These are phyloP conservation scores for Drosophila paramelanica DNA, from an alignment of 2,888 invertebrate genomes.

Conservation along the genomic window DNA sequence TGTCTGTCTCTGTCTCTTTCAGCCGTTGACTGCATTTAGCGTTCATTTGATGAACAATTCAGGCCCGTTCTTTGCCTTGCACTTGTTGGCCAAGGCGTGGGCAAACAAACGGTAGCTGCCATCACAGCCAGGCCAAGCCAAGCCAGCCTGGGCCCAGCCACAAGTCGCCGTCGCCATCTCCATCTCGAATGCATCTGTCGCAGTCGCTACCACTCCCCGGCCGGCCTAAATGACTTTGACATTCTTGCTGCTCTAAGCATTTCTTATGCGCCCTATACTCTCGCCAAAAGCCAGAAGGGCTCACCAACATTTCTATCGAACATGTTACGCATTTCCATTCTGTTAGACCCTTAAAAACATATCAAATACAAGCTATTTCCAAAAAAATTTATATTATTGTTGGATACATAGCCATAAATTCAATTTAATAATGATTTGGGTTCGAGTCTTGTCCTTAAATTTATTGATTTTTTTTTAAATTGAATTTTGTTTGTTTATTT, in stretches of 20 bases:
- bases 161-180: conserved; percentile 36
- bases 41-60: conserved; percentile 78
- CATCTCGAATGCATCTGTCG: conserved; percentile 51
- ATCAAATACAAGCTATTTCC: no score
- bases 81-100: conserved; percentile 70
- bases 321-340: not conserved
- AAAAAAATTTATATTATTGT: no score
- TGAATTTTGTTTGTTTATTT: no score
- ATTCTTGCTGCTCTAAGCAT: conserved; percentile 63
- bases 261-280: conserved; percentile 43
- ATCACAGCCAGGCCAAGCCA: conserved; percentile 19
- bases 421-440: no score
- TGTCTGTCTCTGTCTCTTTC: conserved; percentile 15
- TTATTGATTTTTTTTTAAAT: no score
- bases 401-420: no score
- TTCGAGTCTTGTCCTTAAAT: no score
- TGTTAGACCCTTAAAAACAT: no score
- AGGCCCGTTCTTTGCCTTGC: conserved; percentile 62
- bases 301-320: not conserved
- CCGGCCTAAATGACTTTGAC: conserved; percentile 79
- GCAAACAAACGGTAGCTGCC: conserved; percentile 73
- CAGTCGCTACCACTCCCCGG: conserved; percentile 35
- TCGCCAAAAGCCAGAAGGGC: conserved; percentile 6
- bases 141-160: conserved; percentile 11
- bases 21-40: conserved; percentile 65